Evolutionary conservation across 1,140 invertebrate species (phyloP).

Genomic region (Apis cerana): DNA sequence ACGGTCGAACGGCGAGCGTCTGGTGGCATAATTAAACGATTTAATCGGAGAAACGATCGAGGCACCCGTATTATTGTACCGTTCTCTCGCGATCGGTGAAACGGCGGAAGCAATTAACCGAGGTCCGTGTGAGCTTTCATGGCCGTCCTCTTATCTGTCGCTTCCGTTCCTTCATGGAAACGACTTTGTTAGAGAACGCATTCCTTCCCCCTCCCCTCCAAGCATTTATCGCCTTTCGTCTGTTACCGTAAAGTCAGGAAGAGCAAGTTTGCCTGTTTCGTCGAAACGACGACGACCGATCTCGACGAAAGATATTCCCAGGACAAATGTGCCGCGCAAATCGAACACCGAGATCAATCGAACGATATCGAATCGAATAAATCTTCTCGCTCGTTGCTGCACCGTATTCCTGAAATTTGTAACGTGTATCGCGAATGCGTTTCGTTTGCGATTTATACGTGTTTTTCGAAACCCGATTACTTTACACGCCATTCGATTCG

Average conservation of each 20-base stretch:
- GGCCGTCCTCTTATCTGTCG: not conserved
- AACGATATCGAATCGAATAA: slow-evolving; percentile 34
- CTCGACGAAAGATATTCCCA: not conserved
- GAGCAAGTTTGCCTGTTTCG: not conserved
- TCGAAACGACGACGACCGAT: not conserved
- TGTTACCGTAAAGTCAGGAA: no score
- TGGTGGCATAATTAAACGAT: slow-evolving; percentile 68
- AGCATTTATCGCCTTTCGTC: not conserved
- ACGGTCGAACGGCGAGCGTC: not conserved
- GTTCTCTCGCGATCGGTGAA: slow-evolving; percentile 14
- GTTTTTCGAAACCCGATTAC: not conserved
- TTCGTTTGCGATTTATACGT: not conserved
- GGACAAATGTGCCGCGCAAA: not conserved
- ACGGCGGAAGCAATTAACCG: slow-evolving; percentile 71
- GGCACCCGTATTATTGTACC: slow-evolving; percentile 11
- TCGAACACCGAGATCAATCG: not conserved
- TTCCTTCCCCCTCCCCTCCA: no score
- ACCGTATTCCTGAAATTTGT: not conserved
- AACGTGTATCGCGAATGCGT: not conserved
- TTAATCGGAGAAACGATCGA: slow-evolving; percentile 73
- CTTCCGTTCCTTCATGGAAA: not conserved
- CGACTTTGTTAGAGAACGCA: not conserved
- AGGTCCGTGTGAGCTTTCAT: not conserved
- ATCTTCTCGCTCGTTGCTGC: not conserved
- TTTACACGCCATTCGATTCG: no score